These are phyloP conservation scores for Lampropteryx suffumata DNA, from an alignment of 2,888 invertebrate genomes.

Conservation along the genomic window DNA sequence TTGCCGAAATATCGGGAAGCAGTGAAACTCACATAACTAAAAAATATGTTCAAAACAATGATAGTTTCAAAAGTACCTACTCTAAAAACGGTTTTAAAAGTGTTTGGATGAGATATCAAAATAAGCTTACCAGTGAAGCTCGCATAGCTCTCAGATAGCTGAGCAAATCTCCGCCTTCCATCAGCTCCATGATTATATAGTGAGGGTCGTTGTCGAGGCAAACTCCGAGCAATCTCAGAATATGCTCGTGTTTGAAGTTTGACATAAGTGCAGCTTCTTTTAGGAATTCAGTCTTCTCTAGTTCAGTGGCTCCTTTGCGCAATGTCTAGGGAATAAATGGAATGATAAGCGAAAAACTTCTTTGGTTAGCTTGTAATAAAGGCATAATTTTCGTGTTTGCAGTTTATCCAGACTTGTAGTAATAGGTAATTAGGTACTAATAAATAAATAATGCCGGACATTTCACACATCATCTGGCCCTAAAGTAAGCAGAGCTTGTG, in stretches of 20 bases:
- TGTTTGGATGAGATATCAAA: no score
- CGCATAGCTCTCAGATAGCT: conserved; percentile 94
- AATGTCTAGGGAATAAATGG: conserved; percentile 84
- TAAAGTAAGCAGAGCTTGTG: no score
- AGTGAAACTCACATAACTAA: no score
- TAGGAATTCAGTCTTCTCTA: conserved; percentile 95
- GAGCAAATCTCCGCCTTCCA: conserved; percentile 98
- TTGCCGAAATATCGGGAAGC: no score
- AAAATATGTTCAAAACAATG: no score
- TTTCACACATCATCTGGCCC: no score
- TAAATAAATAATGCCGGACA: no score
- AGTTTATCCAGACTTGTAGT: no score
- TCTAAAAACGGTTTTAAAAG: no score
- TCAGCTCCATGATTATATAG: conserved; percentile 97
- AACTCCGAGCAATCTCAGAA: conserved; percentile 95
- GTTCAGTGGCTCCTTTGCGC: conserved; percentile 94
- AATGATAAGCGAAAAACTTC: background rate
- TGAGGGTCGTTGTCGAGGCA: conserved; percentile 97
- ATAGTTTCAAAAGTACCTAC: no score
- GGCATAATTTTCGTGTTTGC: background rate
- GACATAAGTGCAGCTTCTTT: conserved; percentile 99
- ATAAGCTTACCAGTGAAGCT: conserved; percentile 85
- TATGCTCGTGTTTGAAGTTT: conserved; percentile 98
- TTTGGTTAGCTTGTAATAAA: background rate
- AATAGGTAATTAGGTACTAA: no score